phyloP scores from a whole-genome alignment of 1,140 invertebrate genomes.

The Pseudomyrmex pallidus region DNA sequence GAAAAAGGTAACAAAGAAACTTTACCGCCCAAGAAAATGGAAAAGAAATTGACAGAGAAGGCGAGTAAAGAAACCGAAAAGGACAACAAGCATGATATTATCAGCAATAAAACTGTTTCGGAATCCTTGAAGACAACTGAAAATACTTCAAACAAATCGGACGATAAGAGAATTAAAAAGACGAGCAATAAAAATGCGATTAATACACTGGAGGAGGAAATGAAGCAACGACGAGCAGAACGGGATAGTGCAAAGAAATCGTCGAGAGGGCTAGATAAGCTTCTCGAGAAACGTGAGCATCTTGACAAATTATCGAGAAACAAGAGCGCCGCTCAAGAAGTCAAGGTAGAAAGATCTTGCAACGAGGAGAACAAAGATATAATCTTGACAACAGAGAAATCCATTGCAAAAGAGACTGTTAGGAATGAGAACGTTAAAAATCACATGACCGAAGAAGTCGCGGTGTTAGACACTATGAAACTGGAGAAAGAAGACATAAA shows the following conservation, averaged over 20 bases:
- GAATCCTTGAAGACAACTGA: slow-evolving; percentile 70
- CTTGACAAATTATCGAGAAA: slow-evolving; percentile 82
- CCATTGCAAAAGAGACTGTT: slow-evolving; percentile 42
- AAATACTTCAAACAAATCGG: slow-evolving; percentile 57
- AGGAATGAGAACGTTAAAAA: slow-evolving; percentile 73
- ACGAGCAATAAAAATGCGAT: slow-evolving; percentile 75
- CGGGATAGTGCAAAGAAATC: slow-evolving; percentile 84
- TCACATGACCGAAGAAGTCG: slow-evolving; percentile 65
- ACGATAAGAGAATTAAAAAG: slow-evolving; percentile 77
- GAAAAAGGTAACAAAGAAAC: slow-evolving; percentile 87
- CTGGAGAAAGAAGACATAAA: slow-evolving; percentile 60
- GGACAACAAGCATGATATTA: slow-evolving; percentile 63
- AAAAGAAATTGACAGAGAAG: slow-evolving; percentile 87
- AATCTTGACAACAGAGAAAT: slow-evolving; percentile 24
- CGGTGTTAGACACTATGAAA: slow-evolving; percentile 39
- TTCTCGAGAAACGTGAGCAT: slow-evolving; percentile 84
- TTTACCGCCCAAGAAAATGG: slow-evolving; percentile 89
- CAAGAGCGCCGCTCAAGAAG: slow-evolving; percentile 69
- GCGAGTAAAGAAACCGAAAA: slow-evolving; percentile 51
- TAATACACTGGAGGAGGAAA: slow-evolving; percentile 86
- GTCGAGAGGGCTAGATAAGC: slow-evolving; percentile 84
- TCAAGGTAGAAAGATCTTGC: slow-evolving; percentile 52
- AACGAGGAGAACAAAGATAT: slow-evolving; percentile 64
- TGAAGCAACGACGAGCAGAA: slow-evolving; percentile 85
- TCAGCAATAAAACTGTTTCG: slow-evolving; percentile 76